These are phyloP conservation scores for Cephalopterus ornatus DNA, from an alignment of 2,113 vertebrate species.

Conservation along the genomic window DNA sequence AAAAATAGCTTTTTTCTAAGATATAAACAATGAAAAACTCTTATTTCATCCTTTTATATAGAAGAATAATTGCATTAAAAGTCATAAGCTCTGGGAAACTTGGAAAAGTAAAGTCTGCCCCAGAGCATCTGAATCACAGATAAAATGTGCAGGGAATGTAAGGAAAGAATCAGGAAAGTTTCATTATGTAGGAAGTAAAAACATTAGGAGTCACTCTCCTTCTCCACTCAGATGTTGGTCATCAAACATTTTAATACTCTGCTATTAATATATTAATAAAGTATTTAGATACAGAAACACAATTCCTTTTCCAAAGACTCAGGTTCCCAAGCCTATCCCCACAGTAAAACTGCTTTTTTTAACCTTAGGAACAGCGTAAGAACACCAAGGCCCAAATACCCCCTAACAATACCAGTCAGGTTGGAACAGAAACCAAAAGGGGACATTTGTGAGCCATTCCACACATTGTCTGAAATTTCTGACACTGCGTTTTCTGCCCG, in stretches of 20 bases:
- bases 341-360: neutral
- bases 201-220: neutral
- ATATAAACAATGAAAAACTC: neutral
- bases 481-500: neutral
- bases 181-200: neutral
- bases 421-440: neutral
- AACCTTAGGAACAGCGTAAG: neutral
- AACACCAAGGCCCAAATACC: neutral
- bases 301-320: neutral
- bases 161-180: neutral
- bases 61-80: neutral
- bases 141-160: neutral
- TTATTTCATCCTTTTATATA: neutral
- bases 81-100: neutral
- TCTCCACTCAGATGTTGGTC: neutral
- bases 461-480: neutral
- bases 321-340: neutral
- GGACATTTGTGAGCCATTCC: neutral
- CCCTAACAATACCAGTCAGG: neutral
- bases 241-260: neutral
- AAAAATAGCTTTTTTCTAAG: neutral
- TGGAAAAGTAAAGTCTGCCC: neutral
- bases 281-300: neutral
- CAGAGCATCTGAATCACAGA: neutral
- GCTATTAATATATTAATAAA: neutral